Conservation (phyloP, 2,113 vertebrate genomes). For the Pholis gunnellus region DNA sequence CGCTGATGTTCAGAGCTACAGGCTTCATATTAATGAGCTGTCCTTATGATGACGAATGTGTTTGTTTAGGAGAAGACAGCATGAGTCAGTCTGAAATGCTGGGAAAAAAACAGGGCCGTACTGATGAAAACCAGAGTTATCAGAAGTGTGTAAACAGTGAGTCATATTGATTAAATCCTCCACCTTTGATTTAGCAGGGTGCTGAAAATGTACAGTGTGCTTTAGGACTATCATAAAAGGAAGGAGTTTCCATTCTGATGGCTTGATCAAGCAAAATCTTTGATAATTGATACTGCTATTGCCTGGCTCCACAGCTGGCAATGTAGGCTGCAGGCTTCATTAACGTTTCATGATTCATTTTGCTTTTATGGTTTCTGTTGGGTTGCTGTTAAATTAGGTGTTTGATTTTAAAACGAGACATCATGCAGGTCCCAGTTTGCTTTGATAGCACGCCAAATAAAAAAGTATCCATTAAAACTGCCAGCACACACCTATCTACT, state of each 20-base stretch:
- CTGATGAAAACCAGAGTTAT: slow-evolving; percentile 30
- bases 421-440: not conserved
- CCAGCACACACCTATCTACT: not conserved
- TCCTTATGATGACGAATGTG: not conserved
- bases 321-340: slow-evolving; percentile 14
- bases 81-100: not conserved
- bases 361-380: not conserved
- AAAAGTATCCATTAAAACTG: not conserved
- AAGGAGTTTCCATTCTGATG: slow-evolving; percentile 39
- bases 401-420: slow-evolving; percentile 17
- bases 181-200: slow-evolving; percentile 24
- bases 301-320: not conserved
- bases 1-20: slow-evolving; percentile 12
- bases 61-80: slow-evolving; percentile 30
- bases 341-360: slow-evolving; percentile 28
- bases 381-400: not conserved
- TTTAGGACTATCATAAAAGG: slow-evolving; percentile 40
- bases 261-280: slow-evolving; percentile 32
- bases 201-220: slow-evolving; percentile 32
- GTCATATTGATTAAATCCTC: slow-evolving; percentile 50
- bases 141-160: slow-evolving; percentile 60
- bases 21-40: slow-evolving; percentile 21
- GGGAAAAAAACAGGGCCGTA: not conserved
- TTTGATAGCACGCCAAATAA: not conserved
- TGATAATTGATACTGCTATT: slow-evolving; percentile 17